Evolutionary conservation across 2,797 vertebrate genomes (phyloP), one percentile per base, ranked within the genome.

Genomic region (Poecilia gillii): DNA sequence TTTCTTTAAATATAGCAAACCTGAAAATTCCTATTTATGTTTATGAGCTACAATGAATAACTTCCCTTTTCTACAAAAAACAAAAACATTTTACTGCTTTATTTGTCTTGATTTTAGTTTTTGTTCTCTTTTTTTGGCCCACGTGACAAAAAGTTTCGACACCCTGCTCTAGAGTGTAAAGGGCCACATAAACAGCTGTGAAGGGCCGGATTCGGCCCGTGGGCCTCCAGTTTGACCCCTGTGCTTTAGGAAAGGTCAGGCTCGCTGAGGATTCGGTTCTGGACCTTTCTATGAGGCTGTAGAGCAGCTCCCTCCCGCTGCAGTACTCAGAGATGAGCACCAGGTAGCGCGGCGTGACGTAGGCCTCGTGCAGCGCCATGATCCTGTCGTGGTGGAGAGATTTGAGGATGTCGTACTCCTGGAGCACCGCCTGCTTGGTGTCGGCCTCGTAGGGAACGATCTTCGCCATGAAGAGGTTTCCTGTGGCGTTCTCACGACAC

Each of bases 331-430:
- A 96, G 74, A 99, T 99, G 70, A 99, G 97, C 81, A 99, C 99
- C 6, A 99, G 96, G 93, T 99, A 99, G 64, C 98, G 97, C 0
- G 99, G 99, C 0, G 99, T 99, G 93, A 99, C 98, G 76, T 99
- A 99, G 0, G 99, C 99, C 87, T 99, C 99, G 0, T 99, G 99
- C 72, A 99, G 95, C 25, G 97, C 94, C 97, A 99, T 99, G 91
- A 99, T 96, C 87, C 96, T 95, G 74, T 99, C 97, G 0, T 99
- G 98, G 84, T 98, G 99, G 62, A 99, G 96, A 0, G 96, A 97
- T 87, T 99, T 98, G 33, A 99, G 96, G 88, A 99, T 97, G 90
- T 99, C 98, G 0, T 99, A 99, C 78, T 99, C 99, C 92, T 98
- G 98, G 73, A 99, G 96, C 80, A 98, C 97, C 0, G 80, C 87